A percentile compares a stretch with the other conserved stretches of the same genome.
phyloP scores from a whole-genome alignment of 2,888 invertebrate species.

The Meloe dianella region DNA sequence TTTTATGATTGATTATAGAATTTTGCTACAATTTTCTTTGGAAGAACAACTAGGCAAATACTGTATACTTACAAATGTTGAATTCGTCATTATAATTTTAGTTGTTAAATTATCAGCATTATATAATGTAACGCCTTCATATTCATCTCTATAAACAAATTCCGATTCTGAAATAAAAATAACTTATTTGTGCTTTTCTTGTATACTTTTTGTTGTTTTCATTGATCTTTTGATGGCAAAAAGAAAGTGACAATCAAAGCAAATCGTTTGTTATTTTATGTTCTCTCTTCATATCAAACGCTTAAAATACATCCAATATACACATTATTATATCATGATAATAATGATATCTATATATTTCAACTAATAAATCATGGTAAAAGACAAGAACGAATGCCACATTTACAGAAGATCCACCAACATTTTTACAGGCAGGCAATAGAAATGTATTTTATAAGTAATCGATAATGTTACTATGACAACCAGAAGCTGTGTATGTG shows the following conservation, averaged over 20 bases:
- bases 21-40: neutral
- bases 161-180: slow-evolving; percentile 71
- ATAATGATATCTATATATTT: neutral
- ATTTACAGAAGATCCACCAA: neutral
- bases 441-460: slow-evolving; percentile 31
- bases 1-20: neutral
- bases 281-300: neutral
- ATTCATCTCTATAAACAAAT: slow-evolving; percentile 76
- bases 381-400: neutral
- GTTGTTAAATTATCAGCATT: slow-evolving; percentile 78
- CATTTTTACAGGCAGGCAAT: neutral
- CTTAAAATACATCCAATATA: neutral
- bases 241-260: neutral
- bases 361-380: slow-evolving; percentile 16
- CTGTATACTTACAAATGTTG: slow-evolving; percentile 76
- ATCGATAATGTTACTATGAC: slow-evolving; percentile 43
- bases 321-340: neutral
- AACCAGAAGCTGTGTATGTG: slow-evolving; percentile 41
- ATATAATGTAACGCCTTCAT: slow-evolving; percentile 80
- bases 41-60: neutral
- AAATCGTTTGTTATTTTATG: neutral
- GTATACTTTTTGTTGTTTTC: neutral
- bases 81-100: slow-evolving; percentile 77
- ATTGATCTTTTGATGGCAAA: neutral
- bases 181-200: slow-evolving; percentile 2